A percentile compares a stretch with the other conserved stretches of the same genome.
Conservation (phyloP, 1,140 invertebrate genomes). For the Calephelis virginiensis region DNA sequence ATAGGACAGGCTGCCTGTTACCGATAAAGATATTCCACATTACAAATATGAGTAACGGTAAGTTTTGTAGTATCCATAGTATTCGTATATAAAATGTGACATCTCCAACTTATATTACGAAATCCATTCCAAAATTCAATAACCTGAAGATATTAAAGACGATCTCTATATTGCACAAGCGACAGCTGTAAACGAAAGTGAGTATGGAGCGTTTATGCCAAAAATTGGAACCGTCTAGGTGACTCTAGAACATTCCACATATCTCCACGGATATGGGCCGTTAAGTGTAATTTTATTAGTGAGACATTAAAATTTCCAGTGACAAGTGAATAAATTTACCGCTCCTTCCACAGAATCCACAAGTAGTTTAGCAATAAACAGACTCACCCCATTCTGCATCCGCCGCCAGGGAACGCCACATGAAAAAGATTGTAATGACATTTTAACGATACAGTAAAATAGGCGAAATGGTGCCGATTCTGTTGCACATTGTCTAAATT, state of each 20-base stretch:
- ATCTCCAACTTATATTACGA: not conserved
- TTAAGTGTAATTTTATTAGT: constrained; percentile 35
- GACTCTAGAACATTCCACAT: constrained; percentile 14
- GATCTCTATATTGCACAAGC: constrained; percentile 44
- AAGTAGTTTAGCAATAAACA: constrained; percentile 58
- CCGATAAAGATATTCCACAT: too few species aligned
- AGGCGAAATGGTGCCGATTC: constrained; percentile 35
- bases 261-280: not conserved
- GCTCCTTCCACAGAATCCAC: constrained; percentile 45
- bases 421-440: constrained; percentile 62
- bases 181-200: constrained; percentile 52
- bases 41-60: not conserved
- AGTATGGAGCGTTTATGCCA: constrained; percentile 12
- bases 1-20: not conserved
- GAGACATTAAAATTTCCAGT: constrained; percentile 27
- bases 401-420: constrained; percentile 48
- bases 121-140: constrained; percentile 27
- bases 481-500: too few species aligned
- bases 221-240: constrained; percentile 18
- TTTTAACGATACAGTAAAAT: constrained; percentile 61
- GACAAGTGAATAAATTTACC: constrained; percentile 19
- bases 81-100: constrained; percentile 2
- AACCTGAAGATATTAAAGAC: constrained; percentile 53
- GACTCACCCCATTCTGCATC: constrained; percentile 78
- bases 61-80: not conserved